A percentile compares a stretch with the other conserved stretches of the same genome.
Evolutionary conservation across 35 echinoderm and acorn worm genomes (phyloP).

Genomic region (Apostichopus californicus): DNA sequence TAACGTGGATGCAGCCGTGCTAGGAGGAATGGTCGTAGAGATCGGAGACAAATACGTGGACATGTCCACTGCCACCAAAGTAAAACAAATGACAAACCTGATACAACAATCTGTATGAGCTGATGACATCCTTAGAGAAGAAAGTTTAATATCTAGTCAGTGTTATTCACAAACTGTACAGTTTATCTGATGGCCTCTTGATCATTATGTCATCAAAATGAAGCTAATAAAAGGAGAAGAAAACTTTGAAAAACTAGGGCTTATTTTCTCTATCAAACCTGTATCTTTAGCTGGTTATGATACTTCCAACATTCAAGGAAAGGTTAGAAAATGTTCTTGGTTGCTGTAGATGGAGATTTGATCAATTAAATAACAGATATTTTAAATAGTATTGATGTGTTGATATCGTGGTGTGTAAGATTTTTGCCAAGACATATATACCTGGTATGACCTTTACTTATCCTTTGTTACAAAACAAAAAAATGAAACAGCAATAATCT

Average conservation of each 20-base stretch:
- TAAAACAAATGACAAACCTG: constrained; percentile 83
- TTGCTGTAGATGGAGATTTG: no score
- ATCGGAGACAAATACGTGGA: constrained; percentile 97
- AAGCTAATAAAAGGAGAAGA: not conserved
- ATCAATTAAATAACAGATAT: no score
- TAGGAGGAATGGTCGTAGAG: constrained; percentile 94
- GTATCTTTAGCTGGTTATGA: no score
- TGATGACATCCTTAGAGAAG: not conserved
- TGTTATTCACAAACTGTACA: not conserved
- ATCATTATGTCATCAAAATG: not conserved
- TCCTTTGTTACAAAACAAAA: no score
- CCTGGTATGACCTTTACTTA: no score
- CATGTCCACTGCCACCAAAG: constrained; percentile 96
- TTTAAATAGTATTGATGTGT: no score
- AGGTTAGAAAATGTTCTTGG: no score
- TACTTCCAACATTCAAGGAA: no score
- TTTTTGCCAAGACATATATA: no score
- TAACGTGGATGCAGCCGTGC: constrained; percentile 72
- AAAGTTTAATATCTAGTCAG: not conserved
- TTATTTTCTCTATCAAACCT: no score
- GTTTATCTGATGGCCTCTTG: not conserved
- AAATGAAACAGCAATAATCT: not conserved
- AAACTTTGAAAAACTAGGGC: not conserved
- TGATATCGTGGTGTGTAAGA: no score
- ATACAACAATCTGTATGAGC: constrained; percentile 69